These are phyloP conservation scores for Megaustenia siamemsis DNA, from an alignment of 2,888 invertebrate species.

Conservation along the genomic window DNA sequence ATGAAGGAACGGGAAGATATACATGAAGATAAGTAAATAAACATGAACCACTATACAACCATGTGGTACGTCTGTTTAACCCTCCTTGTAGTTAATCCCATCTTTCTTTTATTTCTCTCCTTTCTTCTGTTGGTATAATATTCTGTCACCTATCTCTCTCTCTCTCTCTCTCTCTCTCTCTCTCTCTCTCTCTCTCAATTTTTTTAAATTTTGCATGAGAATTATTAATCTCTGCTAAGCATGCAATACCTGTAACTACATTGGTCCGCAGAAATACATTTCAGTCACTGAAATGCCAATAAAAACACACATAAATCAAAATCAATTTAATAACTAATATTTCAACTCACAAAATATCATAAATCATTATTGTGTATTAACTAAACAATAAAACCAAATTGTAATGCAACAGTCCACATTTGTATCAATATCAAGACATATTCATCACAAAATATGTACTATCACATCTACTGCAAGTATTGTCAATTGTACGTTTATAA, in stretches of 20 bases:
- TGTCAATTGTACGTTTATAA: background rate
- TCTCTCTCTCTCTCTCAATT: slow-evolving; percentile 18
- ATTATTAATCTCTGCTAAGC: too few species aligned
- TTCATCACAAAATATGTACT: background rate
- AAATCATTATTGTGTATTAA: too few species aligned
- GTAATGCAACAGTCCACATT: too few species aligned
- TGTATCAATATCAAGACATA: too few species aligned
- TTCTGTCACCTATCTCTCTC: background rate
- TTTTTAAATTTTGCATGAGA: background rate
- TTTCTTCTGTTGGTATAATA: background rate
- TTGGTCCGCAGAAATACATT: too few species aligned
- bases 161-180: slow-evolving; percentile 19
- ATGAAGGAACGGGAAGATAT: background rate
- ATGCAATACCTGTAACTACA: too few species aligned
- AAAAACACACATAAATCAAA: too few species aligned
- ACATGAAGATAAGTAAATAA: background rate
- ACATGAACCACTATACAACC: too few species aligned
- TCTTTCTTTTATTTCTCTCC: slow-evolving; percentile 20
- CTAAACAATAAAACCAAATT: too few species aligned
- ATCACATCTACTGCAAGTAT: background rate
- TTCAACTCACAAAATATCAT: too few species aligned
- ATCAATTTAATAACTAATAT: too few species aligned
- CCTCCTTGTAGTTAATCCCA: background rate
- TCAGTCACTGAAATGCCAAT: too few species aligned
- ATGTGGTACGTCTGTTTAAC: slow-evolving; percentile 17